Evolutionary conservation across 2,797 vertebrate genomes (phyloP).

Genomic region (Mormyrus hasselquistii): DNA sequence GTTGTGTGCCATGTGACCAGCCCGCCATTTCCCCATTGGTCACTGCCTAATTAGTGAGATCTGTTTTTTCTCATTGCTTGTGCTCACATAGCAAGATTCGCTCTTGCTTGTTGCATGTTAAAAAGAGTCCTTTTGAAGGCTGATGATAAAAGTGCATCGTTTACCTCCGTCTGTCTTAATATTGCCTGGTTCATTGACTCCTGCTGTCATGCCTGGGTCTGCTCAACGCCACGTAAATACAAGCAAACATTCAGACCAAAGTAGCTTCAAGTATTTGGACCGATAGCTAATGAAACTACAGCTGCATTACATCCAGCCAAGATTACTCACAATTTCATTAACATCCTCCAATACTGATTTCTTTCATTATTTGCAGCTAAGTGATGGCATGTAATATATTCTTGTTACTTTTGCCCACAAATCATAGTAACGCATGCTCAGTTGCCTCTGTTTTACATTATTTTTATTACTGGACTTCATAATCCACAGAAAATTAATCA

Average conservation of each 20-base stretch:
- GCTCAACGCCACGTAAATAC: neutral
- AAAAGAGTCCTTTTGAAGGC: neutral
- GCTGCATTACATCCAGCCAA: neutral
- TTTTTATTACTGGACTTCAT: neutral
- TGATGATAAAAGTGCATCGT: neutral
- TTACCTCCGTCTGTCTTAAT: neutral
- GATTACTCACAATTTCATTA: neutral
- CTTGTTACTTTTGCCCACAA: slow-evolving; percentile 26
- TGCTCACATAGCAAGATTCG: neutral
- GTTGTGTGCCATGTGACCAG: neutral
- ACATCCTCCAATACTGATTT: neutral
- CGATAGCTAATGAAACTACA: neutral
- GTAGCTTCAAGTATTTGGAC: neutral
- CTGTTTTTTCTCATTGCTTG: neutral
- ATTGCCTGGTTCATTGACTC: neutral
- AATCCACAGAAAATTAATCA: slow-evolving; percentile 2
- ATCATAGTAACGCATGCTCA: slow-evolving; percentile 20
- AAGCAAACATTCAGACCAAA: neutral
- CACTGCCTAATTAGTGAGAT: neutral
- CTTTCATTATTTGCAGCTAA: neutral
- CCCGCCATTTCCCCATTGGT: neutral
- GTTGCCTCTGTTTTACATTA: neutral
- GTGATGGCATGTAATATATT: neutral
- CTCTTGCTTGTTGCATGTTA: neutral
- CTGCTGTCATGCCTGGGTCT: neutral